These are phyloP conservation scores for Andrena minutula DNA, from an alignment of 2,888 invertebrate species.

Conservation along the genomic window DNA sequence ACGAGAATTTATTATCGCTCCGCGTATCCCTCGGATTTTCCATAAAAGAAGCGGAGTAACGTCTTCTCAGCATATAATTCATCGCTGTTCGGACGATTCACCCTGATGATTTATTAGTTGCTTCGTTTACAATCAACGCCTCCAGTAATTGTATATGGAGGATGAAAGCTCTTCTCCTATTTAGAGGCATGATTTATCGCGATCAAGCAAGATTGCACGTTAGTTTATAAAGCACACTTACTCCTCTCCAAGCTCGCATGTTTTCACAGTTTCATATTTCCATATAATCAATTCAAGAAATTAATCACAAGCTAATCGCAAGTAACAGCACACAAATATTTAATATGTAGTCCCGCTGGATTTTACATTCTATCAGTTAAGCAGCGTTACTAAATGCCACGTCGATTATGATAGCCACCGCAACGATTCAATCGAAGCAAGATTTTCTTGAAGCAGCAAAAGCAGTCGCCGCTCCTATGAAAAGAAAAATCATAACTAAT, in stretches of 20 bases:
- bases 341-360: not conserved
- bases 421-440: not conserved
- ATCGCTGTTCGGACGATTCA: conserved; percentile 33
- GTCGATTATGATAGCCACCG: not conserved
- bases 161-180: conserved; percentile 18
- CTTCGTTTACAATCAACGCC: conserved; percentile 20
- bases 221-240: conserved; percentile 14
- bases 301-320: conserved; percentile 5
- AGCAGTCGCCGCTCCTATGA: not conserved
- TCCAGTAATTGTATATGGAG: conserved; percentile 18
- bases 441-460: not conserved
- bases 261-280: not conserved
- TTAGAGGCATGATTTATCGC: conserved; percentile 30
- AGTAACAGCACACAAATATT: not conserved
- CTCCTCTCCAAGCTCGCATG: not conserved
- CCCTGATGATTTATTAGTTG: conserved; percentile 49
- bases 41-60: conserved; percentile 56
- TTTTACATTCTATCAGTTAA: not conserved
- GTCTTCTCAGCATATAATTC: conserved; percentile 43
- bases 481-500: conserved; percentile 24
- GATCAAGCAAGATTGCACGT: not conserved
- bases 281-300: not conserved
- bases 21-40: conserved; percentile 54
- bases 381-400: conserved; percentile 25
- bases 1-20: conserved; percentile 65